phyloP scores from a whole-genome alignment of 2,888 invertebrate genomes.

The Glaucopsyche alexis region DNA sequence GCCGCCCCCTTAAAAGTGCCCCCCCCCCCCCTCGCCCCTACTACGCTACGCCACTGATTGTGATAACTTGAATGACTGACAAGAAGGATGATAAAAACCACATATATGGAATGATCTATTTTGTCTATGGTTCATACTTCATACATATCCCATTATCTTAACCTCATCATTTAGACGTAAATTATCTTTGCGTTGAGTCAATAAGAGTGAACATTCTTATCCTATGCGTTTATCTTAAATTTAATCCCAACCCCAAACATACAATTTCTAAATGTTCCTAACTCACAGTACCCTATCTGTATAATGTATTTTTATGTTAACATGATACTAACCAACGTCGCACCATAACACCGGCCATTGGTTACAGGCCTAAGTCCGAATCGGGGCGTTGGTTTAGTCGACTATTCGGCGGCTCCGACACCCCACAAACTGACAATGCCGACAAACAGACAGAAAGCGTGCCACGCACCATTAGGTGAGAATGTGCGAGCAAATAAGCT shows the following conservation, averaged over 20 bases:
- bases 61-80: neutral
- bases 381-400: constrained; percentile 81
- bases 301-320: neutral
- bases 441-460: constrained; percentile 56
- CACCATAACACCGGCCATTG: constrained; percentile 59
- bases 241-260: too few species aligned
- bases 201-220: too few species aligned
- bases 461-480: constrained; percentile 76
- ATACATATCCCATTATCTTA: neutral
- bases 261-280: too few species aligned
- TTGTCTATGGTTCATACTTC: neutral
- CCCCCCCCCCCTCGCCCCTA: too few species aligned
- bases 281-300: neutral
- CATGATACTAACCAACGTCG: constrained; percentile 40
- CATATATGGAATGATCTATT: neutral
- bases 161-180: neutral
- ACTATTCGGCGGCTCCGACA: constrained; percentile 75
- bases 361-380: constrained; percentile 74
- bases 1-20: too few species aligned
- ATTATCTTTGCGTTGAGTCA: too few species aligned
- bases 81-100: neutral
- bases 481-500: constrained; percentile 33
- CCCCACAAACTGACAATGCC: constrained; percentile 55
- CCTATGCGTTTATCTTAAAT: too few species aligned
- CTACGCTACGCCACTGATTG: too few species aligned